Evolutionary conservation across 2,797 vertebrate genomes (phyloP).

Genomic region (Nannoperca obscura): DNA sequence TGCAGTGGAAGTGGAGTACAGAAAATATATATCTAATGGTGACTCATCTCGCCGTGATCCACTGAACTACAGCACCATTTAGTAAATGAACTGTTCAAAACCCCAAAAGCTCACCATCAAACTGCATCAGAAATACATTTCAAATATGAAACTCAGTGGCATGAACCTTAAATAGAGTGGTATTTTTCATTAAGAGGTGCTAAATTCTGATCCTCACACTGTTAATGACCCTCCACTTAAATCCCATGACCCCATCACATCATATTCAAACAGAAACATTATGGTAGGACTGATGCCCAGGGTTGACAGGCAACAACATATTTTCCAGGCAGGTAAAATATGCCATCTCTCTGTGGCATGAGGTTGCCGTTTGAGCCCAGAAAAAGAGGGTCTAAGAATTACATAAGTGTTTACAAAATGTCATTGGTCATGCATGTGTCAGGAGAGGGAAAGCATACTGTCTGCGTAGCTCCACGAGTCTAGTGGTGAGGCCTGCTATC

Average conservation of each 20-base stretch:
- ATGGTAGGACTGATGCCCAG: constrained; percentile 62
- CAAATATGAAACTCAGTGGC: not conserved
- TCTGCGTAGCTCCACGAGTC: constrained; percentile 91
- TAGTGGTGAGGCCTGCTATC: constrained; percentile 93
- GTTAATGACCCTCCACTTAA: constrained; percentile 6
- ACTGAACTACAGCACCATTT: not conserved
- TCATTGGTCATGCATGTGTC: constrained; percentile 4
- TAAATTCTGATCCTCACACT: constrained; percentile 6
- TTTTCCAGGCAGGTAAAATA: constrained; percentile 67
- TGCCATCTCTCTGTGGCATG: constrained; percentile 62
- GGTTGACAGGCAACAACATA: constrained; percentile 74
- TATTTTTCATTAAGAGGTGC: constrained; percentile 51
- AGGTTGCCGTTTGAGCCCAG: constrained; percentile 68
- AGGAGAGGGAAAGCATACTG: constrained; percentile 84
- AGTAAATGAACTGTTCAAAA: not conserved
- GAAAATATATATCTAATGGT: constrained; percentile 10
- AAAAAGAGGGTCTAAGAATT: constrained; percentile 62
- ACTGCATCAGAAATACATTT: not conserved
- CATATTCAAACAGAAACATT: constrained; percentile 65
- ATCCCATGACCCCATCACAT: constrained; percentile 27
- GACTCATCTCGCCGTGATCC: constrained; percentile 23
- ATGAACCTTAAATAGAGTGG: constrained; percentile 26
- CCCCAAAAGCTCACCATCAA: not conserved
- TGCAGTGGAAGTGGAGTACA: not conserved
- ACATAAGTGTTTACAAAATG: constrained; percentile 24